Evolutionary conservation across 2,113 vertebrate genomes (phyloP).

Genomic region (Eurystomus gularis): DNA sequence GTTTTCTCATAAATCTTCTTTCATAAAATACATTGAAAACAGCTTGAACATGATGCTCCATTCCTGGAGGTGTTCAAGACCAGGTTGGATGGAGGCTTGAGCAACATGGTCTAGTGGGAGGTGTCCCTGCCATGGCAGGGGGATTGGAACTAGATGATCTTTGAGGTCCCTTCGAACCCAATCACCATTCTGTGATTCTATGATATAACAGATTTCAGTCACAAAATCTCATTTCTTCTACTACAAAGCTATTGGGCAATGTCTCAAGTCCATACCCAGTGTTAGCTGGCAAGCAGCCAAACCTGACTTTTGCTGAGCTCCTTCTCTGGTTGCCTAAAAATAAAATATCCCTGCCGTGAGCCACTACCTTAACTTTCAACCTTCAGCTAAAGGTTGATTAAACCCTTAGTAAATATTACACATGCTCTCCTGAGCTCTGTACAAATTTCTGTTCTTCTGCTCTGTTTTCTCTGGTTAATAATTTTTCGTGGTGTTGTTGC

Average conservation of each 20-base stretch:
- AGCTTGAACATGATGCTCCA: not conserved
- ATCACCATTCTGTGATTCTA: too few species aligned
- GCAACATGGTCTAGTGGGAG: too few species aligned
- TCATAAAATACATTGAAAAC: not conserved
- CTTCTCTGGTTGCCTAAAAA: not conserved
- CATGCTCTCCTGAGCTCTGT: not conserved
- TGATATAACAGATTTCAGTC: not conserved
- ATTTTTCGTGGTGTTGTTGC: rapidly evolving
- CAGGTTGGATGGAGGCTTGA: too few species aligned
- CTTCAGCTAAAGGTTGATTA: not conserved
- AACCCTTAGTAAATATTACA: not conserved
- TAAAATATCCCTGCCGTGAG: not conserved
- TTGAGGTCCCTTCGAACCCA: too few species aligned
- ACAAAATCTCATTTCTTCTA: not conserved
- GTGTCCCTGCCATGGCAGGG: too few species aligned
- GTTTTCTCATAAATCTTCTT: not conserved
- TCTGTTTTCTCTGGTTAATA: not conserved
- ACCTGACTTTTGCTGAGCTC: not conserved
- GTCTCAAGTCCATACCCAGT: not conserved
- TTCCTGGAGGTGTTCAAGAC: too few species aligned
- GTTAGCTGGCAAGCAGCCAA: not conserved
- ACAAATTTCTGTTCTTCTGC: not conserved
- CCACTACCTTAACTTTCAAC: not conserved
- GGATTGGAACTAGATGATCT: too few species aligned
- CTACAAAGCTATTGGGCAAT: not conserved